Evolutionary conservation across 2,888 invertebrate species (phyloP).

Genomic region (Metellina segmentata): DNA sequence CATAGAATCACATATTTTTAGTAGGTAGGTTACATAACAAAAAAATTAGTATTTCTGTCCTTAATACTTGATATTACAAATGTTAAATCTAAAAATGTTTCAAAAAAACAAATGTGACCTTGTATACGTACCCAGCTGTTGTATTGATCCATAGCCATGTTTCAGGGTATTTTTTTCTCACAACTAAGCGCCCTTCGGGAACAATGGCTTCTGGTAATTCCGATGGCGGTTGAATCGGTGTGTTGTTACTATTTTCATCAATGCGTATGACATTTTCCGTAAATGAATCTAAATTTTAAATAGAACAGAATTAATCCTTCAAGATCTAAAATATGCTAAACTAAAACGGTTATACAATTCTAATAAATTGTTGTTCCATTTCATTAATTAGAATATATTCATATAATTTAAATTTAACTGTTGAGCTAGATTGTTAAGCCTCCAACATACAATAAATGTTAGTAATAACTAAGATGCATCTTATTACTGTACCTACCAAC

Average conservation of each 20-base stretch:
- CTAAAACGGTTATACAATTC: too few species aligned
- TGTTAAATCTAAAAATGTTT: background rate
- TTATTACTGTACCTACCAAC: too few species aligned
- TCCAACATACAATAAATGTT: too few species aligned
- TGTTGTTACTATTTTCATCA: slow-evolving; percentile 77
- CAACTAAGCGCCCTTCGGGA: slow-evolving; percentile 78
- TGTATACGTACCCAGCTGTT: slow-evolving; percentile 83
- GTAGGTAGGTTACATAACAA: background rate
- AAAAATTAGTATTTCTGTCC: background rate
- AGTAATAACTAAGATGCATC: too few species aligned
- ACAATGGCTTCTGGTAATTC: slow-evolving; percentile 76
- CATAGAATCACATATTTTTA: too few species aligned
- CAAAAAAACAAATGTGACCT: background rate
- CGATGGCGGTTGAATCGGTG: slow-evolving; percentile 78
- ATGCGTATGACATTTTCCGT: slow-evolving; percentile 75
- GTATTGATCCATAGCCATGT: slow-evolving; percentile 87
- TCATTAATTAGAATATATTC: too few species aligned
- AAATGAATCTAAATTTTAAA: slow-evolving; percentile 39
- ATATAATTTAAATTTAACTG: too few species aligned
- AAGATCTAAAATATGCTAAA: background rate
- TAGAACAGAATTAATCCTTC: background rate
- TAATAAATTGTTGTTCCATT: too few species aligned
- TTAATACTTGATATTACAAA: background rate
- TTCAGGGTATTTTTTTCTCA: slow-evolving; percentile 87
- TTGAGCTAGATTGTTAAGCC: too few species aligned